Evolutionary conservation across 2,888 invertebrate species (phyloP).

Genomic region (Lydus trimaculatus): DNA sequence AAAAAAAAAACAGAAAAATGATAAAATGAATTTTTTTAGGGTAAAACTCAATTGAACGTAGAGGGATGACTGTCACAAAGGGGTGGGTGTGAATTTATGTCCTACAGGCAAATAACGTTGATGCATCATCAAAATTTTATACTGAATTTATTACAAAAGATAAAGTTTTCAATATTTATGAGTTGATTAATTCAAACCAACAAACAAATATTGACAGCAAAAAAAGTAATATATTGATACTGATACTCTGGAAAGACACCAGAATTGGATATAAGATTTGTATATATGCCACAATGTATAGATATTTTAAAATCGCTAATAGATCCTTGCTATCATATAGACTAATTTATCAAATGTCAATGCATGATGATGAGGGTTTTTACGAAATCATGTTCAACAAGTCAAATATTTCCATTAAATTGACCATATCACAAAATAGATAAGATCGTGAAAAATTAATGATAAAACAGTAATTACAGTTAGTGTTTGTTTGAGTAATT

Average conservation of each 20-base stretch:
- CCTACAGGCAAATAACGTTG: not conserved
- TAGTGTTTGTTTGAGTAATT: not conserved
- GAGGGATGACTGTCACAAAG: not conserved
- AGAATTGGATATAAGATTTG: too few species aligned
- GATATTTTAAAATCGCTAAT: not conserved
- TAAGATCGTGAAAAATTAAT: not conserved
- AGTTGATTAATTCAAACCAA: slow-evolving; percentile 15
- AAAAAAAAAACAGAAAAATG: not conserved
- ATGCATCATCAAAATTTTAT: not conserved
- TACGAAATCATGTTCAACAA: not conserved
- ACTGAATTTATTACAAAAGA: not conserved
- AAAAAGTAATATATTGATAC: not conserved
- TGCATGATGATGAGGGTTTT: not conserved
- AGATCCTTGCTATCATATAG: not conserved
- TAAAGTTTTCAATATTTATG: slow-evolving; percentile 19
- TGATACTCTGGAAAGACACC: not conserved
- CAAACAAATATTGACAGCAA: not conserved
- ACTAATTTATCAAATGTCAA: not conserved
- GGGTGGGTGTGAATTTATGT: not conserved
- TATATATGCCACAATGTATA: too few species aligned
- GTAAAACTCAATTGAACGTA: not conserved
- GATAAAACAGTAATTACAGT: not conserved
- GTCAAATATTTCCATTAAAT: not conserved
- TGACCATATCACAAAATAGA: not conserved
- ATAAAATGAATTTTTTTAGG: not conserved